A percentile compares a stretch with the other conserved stretches of the same genome.
These are phyloP conservation scores for Polietes domitor DNA, from an alignment of 2,888 invertebrate species.

Conservation along the genomic window DNA sequence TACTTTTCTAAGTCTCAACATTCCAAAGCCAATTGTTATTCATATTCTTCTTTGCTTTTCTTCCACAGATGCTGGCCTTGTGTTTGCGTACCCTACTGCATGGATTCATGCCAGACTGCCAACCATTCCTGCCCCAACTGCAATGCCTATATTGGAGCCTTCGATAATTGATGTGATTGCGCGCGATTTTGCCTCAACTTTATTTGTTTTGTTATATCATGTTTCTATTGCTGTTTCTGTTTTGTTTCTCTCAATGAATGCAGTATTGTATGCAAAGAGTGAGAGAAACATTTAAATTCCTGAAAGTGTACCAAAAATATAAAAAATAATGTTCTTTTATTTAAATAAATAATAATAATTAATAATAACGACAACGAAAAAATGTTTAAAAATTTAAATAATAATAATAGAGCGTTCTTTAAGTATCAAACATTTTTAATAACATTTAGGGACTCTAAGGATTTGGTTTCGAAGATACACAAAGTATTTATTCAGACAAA, in stretches of 20 bases:
- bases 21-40: too few species aligned
- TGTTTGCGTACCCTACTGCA: slow-evolving; percentile 83
- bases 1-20: too few species aligned
- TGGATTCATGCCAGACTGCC: slow-evolving; percentile 82
- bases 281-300: not conserved
- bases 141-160: slow-evolving; percentile 82
- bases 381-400: too few species aligned
- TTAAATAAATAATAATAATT: not conserved
- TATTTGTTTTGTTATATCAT: not conserved
- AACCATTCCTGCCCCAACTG: slow-evolving; percentile 84
- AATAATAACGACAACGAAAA: not conserved
- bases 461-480: too few species aligned
- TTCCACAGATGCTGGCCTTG: slow-evolving; percentile 82
- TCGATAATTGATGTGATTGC: slow-evolving; percentile 68
- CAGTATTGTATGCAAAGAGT: slow-evolving; percentile 9
- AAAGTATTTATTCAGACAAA: too few species aligned
- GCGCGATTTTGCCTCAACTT: not conserved
- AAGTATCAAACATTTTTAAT: too few species aligned
- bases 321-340: not conserved
- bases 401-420: too few species aligned
- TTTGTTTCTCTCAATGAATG: not conserved
- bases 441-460: too few species aligned
- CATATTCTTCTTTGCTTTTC: not conserved
- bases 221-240: not conserved
- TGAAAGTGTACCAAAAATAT: not conserved